A percentile compares a stretch with the other conserved stretches of the same genome.
These are phyloP conservation scores for Paedocypris sp. DNA, from an alignment of 2,113 vertebrate genomes.

Conservation along the genomic window DNA sequence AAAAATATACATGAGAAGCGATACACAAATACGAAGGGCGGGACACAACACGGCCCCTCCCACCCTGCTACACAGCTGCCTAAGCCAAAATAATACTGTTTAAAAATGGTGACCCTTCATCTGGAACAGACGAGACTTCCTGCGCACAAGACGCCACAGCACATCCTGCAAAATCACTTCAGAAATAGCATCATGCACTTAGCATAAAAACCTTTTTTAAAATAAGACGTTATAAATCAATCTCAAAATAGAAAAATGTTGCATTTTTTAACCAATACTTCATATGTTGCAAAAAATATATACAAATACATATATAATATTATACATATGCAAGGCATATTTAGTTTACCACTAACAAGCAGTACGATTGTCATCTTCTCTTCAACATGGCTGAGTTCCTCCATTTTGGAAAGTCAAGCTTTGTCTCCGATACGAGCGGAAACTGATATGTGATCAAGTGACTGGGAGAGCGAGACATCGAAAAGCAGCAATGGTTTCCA, in stretches of 20 bases:
- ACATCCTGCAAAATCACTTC: conserved; percentile 60
- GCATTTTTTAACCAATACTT: conserved; percentile 67
- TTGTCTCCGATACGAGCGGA: background rate
- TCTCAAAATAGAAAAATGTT: conserved; percentile 60
- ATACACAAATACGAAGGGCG: conserved; percentile 22
- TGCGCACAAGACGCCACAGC: conserved; percentile 57
- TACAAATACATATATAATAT: conserved; percentile 35
- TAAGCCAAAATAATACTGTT: conserved; percentile 76
- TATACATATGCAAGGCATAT: conserved; percentile 50
- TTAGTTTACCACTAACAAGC: conserved; percentile 40
- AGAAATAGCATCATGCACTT: conserved; percentile 76
- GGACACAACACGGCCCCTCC: conserved; percentile 28
- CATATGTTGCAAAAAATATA: conserved; percentile 47
- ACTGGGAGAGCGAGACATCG: background rate
- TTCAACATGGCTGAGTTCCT: conserved; percentile 49
- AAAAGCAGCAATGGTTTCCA: background rate
- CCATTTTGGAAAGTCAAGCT: conserved; percentile 1
- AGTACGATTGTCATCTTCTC: conserved; percentile 72
- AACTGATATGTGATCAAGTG: background rate
- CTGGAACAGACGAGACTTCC: conserved; percentile 58
- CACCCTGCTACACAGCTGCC: conserved; percentile 59
- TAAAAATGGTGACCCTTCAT: conserved; percentile 64
- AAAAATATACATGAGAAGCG: conserved; percentile 38
- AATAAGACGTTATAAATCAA: conserved; percentile 56
- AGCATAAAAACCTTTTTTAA: conserved; percentile 63